A percentile compares a stretch with the other conserved stretches of the same genome.
Evolutionary conservation across 1,140 invertebrate species (phyloP).

Genomic region (Trichogramma pretiosum): DNA sequence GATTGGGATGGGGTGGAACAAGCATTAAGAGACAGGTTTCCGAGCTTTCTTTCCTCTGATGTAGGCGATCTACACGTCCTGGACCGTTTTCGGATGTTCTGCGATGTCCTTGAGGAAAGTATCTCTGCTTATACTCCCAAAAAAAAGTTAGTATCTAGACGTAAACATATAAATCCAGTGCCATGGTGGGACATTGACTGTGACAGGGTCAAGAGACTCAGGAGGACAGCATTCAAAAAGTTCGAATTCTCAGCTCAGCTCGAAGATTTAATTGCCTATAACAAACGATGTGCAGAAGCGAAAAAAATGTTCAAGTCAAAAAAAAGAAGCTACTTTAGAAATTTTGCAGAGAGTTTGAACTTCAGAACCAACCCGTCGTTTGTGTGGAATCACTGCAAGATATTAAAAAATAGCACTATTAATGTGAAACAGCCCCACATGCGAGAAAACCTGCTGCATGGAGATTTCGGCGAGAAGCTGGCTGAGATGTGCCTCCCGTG

Average conservation of each 20-base stretch:
- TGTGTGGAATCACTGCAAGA: constrained; percentile 3
- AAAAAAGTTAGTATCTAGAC: background rate
- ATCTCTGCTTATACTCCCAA: background rate
- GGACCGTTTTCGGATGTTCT: no score
- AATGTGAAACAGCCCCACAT: background rate
- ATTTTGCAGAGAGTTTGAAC: background rate
- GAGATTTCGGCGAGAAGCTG: background rate
- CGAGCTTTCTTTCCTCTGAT: no score
- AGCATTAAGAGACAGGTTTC: no score
- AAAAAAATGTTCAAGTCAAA: constrained; percentile 15
- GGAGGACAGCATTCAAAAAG: constrained; percentile 14
- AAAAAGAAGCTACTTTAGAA: constrained; percentile 6
- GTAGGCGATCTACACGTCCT: no score
- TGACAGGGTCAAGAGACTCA: constrained; percentile 2
- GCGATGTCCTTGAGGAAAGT: no score
- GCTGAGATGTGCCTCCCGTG: background rate
- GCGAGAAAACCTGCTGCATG: background rate
- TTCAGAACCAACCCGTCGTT: background rate
- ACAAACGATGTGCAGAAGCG: background rate
- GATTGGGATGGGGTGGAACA: no score
- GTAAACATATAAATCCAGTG: constrained; percentile 3
- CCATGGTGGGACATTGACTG: constrained; percentile 17
- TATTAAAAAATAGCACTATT: constrained; percentile 1
- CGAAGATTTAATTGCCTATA: constrained; percentile 8
- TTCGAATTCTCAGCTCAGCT: constrained; percentile 10